phyloP scores from a whole-genome alignment of 2,113 vertebrate species.

The Nettapus auritus region DNA sequence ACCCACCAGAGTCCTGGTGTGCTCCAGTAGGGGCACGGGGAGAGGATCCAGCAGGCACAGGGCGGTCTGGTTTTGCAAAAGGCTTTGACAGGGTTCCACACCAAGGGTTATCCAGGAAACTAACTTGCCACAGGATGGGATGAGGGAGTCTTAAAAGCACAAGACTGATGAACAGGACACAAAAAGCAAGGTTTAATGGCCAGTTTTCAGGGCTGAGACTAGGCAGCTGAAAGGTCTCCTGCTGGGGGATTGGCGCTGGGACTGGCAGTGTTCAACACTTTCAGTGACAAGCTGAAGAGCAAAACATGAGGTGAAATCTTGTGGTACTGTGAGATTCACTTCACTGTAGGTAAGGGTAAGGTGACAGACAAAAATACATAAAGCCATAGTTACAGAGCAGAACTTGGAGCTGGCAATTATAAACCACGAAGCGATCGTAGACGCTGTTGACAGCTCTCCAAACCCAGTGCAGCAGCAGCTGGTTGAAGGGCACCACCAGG shows the following conservation, averaged over 20 bases:
- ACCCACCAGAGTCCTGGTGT: fast-evolving
- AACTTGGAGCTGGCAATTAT: not conserved
- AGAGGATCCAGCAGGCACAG: not conserved
- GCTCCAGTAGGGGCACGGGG: not conserved
- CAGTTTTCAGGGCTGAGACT: not conserved
- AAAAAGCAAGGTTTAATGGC: conserved; percentile 16
- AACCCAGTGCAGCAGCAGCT: not conserved
- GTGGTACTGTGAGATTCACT: not conserved
- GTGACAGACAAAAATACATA: not conserved
- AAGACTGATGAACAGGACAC: not conserved
- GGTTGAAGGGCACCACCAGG: not conserved
- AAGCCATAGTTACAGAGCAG: not conserved
- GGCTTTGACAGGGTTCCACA: not conserved
- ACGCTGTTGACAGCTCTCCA: not conserved
- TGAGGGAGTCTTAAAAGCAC: not conserved
- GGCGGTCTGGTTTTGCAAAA: not conserved
- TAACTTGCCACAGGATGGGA: not conserved
- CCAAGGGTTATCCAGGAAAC: not conserved
- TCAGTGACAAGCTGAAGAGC: not conserved
- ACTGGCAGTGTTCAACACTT: not conserved
- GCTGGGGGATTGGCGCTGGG: not conserved
- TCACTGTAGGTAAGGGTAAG: not conserved
- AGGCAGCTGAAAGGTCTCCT: not conserved
- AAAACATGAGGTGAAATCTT: not conserved
- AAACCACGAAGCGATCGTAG: not conserved